Conservation (phyloP, 2,888 invertebrate species). For the Scaptomyza cyrtandrae region DNA sequence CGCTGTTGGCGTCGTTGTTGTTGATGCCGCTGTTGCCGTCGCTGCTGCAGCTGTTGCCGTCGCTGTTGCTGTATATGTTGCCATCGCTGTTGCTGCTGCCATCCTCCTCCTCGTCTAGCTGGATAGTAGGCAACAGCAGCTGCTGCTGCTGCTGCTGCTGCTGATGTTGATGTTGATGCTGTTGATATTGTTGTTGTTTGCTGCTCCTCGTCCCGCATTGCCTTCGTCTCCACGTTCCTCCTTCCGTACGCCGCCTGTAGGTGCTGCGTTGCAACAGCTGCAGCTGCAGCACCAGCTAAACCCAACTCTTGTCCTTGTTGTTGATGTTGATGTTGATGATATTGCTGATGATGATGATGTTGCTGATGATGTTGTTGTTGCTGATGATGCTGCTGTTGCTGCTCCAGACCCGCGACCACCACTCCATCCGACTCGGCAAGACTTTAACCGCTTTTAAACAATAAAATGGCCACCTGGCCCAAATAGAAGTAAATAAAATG, state of each 20-base stretch:
- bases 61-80: slow-evolving; percentile 12
- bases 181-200: not conserved
- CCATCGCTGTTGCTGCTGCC: not conserved
- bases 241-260: slow-evolving; percentile 26
- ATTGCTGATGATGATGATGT: slow-evolving; percentile 39
- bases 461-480: slow-evolving; percentile 98
- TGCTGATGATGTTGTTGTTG: slow-evolving; percentile 28
- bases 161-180: slow-evolving; percentile 9
- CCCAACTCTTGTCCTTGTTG: slow-evolving; percentile 27
- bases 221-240: slow-evolving; percentile 21
- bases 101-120: slow-evolving; percentile 8
- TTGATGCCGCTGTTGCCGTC: slow-evolving; percentile 4
- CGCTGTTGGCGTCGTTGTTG: slow-evolving; percentile 7
- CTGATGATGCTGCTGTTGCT: slow-evolving; percentile 49
- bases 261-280: slow-evolving; percentile 22
- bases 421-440: slow-evolving; percentile 78
- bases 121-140: slow-evolving; percentile 11
- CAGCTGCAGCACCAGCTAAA: slow-evolving; percentile 13
- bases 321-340: slow-evolving; percentile 28
- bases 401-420: slow-evolving; percentile 71
- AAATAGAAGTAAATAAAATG: slow-evolving; percentile 99
- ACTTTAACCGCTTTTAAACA: slow-evolving; percentile 98
- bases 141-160: slow-evolving; percentile 19
- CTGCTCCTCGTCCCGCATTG: slow-evolving; percentile 34
- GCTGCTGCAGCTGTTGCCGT: not conserved